These are phyloP conservation scores for Chlorops oryzae DNA, from an alignment of 1,140 invertebrate genomes.

Conservation along the genomic window DNA sequence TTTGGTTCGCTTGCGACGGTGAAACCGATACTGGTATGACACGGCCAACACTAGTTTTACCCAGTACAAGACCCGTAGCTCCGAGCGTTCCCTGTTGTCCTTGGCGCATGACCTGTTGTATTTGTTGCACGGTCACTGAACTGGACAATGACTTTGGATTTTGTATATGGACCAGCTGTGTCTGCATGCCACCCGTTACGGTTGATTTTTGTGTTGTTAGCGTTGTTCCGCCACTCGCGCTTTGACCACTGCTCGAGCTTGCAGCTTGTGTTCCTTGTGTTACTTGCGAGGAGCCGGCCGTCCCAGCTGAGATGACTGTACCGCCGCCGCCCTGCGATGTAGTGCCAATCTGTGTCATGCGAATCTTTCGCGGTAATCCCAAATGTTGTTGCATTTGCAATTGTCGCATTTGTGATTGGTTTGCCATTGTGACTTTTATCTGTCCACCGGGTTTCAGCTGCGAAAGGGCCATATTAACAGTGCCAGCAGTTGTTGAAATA, in stretches of 20 bases:
- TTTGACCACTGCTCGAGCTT: background rate
- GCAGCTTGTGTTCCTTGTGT: background rate
- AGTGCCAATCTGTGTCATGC: constrained; percentile 57
- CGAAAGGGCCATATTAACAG: constrained; percentile 45
- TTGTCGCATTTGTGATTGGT: constrained; percentile 61
- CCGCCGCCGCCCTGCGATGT: background rate
- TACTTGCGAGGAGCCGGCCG: background rate
- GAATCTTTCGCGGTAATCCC: constrained; percentile 56
- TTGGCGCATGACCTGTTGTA: constrained; percentile 69
- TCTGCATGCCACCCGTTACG: constrained; percentile 30
- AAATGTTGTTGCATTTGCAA: constrained; percentile 63
- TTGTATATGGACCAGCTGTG: constrained; percentile 43
- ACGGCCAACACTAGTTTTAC: constrained; percentile 43
- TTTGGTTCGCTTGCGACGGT: constrained; percentile 39
- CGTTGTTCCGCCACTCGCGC: constrained; percentile 24
- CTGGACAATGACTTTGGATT: constrained; percentile 55
- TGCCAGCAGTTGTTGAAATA: constrained; percentile 45
- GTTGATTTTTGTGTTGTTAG: too few species aligned
- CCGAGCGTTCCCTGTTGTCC: constrained; percentile 44
- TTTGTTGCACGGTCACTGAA: constrained; percentile 68
- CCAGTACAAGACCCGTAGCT: constrained; percentile 35
- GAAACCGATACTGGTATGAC: constrained; percentile 46
- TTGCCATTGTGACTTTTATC: constrained; percentile 54
- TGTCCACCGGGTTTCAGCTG: constrained; percentile 43
- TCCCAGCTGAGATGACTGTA: constrained; percentile 1